Conservation (phyloP, 1,140 invertebrate genomes). For the Dufourea novaeangliae region DNA sequence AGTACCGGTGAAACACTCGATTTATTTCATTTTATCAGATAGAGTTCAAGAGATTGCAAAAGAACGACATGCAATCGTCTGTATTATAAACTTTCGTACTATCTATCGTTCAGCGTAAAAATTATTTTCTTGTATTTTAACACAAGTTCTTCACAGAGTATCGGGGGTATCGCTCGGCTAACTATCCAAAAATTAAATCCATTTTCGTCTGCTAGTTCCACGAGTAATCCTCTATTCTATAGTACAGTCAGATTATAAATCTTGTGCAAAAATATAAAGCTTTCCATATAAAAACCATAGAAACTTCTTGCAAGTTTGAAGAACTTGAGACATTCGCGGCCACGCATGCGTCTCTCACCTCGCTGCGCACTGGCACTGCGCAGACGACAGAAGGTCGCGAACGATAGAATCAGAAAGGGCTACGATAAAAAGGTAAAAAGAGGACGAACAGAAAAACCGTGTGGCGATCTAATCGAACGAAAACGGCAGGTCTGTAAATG, state of each 20-base stretch:
- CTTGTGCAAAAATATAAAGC: background rate
- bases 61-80: too few species aligned
- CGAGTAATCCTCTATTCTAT: too few species aligned
- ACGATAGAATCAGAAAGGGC: background rate
- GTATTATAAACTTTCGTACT: too few species aligned
- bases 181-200: too few species aligned
- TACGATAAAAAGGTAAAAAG: background rate
- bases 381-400: background rate
- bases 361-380: slow-evolving; percentile 8
- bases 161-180: too few species aligned
- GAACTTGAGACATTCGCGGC: background rate
- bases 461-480: slow-evolving; percentile 20
- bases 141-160: too few species aligned
- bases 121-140: too few species aligned
- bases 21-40: too few species aligned
- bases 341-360: slow-evolving; percentile 16
- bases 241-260: background rate
- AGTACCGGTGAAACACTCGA: too few species aligned
- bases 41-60: too few species aligned
- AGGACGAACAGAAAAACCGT: background rate
- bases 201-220: too few species aligned
- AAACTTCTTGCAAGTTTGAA: background rate
- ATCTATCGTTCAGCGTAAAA: too few species aligned
- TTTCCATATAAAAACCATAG: background rate
- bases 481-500: slow-evolving; percentile 67